Evolutionary conservation across 2,888 invertebrate genomes (phyloP).

Genomic region (Syritta pipiens): DNA sequence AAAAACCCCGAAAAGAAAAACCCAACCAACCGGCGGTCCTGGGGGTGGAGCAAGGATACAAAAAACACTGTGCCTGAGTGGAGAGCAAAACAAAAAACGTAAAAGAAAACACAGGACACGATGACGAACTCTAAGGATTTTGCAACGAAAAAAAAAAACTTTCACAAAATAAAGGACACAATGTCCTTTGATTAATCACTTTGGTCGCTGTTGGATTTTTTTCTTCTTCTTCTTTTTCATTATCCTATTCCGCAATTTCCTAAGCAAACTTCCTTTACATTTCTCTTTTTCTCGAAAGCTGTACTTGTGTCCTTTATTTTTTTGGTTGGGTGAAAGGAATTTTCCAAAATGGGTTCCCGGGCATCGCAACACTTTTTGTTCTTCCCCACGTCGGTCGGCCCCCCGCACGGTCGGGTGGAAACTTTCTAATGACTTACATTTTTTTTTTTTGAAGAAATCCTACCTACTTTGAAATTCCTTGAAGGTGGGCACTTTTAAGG

Average conservation of each 20-base stretch:
- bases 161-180: slow-evolving; percentile 65
- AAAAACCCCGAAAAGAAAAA: slow-evolving; percentile 46
- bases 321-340: slow-evolving; percentile 1
- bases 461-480: slow-evolving; percentile 49
- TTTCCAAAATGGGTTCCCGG: slow-evolving; percentile 60
- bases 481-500: slow-evolving; percentile 54
- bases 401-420: slow-evolving; percentile 10
- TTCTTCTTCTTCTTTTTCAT: slow-evolving; percentile 42
- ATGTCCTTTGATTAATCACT: slow-evolving; percentile 68
- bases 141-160: slow-evolving; percentile 27
- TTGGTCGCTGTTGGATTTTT: slow-evolving; percentile 58
- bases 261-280: slow-evolving; percentile 25
- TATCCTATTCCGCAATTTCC: slow-evolving; percentile 56
- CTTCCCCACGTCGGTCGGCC: neutral
- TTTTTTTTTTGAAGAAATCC: slow-evolving; percentile 27
- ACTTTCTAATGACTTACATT: slow-evolving; percentile 60
- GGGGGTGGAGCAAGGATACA: no score
- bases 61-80: neutral
- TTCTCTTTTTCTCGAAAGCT: slow-evolving; percentile 14
- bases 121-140: slow-evolving; percentile 56
- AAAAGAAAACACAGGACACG: slow-evolving; percentile 31
- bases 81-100: slow-evolving; percentile 3
- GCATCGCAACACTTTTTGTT: slow-evolving; percentile 65
- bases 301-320: slow-evolving; percentile 32
- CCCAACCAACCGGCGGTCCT: no score